A percentile compares a stretch with the other conserved stretches of the same genome.
Conservation (phyloP, 2,113 vertebrate genomes). For the Campylomormyrus numenius region DNA sequence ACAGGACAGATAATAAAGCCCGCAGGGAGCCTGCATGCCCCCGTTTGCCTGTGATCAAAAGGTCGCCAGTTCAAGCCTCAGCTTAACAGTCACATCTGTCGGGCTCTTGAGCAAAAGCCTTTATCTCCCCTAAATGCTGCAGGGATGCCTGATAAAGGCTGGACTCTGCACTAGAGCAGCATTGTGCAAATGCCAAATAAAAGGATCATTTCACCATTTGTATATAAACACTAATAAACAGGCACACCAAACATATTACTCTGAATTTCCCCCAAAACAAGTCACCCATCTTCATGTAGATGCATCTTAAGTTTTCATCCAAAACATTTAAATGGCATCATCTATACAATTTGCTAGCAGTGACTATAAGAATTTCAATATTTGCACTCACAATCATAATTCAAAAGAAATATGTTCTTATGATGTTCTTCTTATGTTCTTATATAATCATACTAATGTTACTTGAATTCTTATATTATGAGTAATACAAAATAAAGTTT, state of each 20-base stretch:
- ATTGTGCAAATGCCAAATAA: background rate
- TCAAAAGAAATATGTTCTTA: background rate
- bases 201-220: background rate
- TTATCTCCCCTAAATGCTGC: background rate
- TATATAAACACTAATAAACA: background rate
- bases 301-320: background rate
- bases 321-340: background rate
- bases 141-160: background rate
- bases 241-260: background rate
- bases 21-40: background rate
- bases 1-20: background rate
- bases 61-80: background rate
- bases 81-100: background rate
- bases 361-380: background rate
- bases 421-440: background rate
- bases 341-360: background rate
- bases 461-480: background rate
- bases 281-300: background rate
- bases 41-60: background rate
- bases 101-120: background rate
- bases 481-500: background rate
- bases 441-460: background rate
- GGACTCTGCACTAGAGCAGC: background rate
- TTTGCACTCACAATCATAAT: background rate
- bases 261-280: background rate